phyloP scores from a whole-genome alignment of 2,888 invertebrate genomes.

The Asteroscopus sphinx region DNA sequence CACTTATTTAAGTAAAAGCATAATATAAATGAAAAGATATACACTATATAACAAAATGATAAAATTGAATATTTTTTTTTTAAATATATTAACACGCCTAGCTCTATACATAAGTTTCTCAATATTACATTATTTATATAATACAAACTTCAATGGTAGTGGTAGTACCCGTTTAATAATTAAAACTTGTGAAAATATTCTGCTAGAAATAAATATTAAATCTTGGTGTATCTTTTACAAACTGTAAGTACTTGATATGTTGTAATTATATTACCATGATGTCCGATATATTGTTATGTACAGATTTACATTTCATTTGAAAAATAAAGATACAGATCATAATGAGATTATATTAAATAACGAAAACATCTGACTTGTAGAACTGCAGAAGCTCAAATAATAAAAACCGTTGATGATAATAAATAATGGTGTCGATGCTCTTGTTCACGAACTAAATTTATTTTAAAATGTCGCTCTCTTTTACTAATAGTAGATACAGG shows the following conservation, averaged over 20 bases:
- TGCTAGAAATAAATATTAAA: slow-evolving; percentile 42
- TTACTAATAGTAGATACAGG: too few species aligned
- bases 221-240: slow-evolving; percentile 30
- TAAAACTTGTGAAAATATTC: slow-evolving; percentile 27
- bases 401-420: neutral
- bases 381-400: slow-evolving; percentile 9
- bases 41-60: slow-evolving; percentile 35
- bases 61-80: slow-evolving; percentile 35
- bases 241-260: slow-evolving; percentile 56
- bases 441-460: too few species aligned
- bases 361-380: neutral
- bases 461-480: too few species aligned
- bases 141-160: slow-evolving; percentile 38
- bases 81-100: slow-evolving; percentile 46
- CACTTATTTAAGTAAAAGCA: slow-evolving; percentile 37
- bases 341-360: slow-evolving; percentile 8
- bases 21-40: slow-evolving; percentile 34
- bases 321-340: neutral
- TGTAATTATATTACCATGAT: slow-evolving; percentile 54
- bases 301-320: slow-evolving; percentile 11
- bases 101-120: slow-evolving; percentile 26
- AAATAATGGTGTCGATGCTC: too few species aligned
- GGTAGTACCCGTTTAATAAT: slow-evolving; percentile 42
- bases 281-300: slow-evolving; percentile 47
- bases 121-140: slow-evolving; percentile 34